These are phyloP conservation scores for Nansenia antarctica DNA, from an alignment of 2,113 vertebrate genomes.

Conservation along the genomic window DNA sequence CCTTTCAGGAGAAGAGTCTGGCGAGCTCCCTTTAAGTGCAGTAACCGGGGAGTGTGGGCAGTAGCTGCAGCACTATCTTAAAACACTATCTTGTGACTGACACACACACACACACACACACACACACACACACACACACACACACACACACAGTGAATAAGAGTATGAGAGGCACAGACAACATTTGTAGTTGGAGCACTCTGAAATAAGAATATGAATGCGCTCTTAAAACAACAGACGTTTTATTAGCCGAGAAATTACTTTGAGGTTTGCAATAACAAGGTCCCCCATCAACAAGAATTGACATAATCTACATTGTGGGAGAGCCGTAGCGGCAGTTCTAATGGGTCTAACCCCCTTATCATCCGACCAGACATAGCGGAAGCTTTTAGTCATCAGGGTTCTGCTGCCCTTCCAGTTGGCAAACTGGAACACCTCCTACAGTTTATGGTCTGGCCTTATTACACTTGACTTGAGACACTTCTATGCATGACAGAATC, in stretches of 20 bases:
- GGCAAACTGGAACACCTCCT: not conserved
- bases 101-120: constrained; percentile 5
- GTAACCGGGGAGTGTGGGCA: not conserved
- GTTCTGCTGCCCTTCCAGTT: not conserved
- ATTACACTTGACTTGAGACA: constrained; percentile 60
- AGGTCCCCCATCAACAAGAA: not conserved
- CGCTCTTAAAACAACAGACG: too few species aligned
- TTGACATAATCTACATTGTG: not conserved
- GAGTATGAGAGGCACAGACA: too few species aligned
- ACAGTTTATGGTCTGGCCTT: constrained; percentile 40
- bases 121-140: not conserved
- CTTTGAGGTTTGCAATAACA: not conserved
- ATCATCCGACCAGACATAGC: not conserved
- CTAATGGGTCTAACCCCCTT: not conserved
- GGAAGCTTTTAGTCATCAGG: not conserved
- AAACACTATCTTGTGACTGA: not conserved
- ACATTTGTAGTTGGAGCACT: too few species aligned
- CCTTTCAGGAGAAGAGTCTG: constrained; percentile 46
- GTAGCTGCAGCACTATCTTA: not conserved
- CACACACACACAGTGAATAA: not conserved
- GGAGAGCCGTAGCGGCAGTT: not conserved
- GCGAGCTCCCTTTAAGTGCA: constrained; percentile 48
- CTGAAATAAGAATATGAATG: constrained; percentile 1
- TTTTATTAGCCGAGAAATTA: not conserved
- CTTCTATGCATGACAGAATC: constrained; percentile 65